phyloP scores from a whole-genome alignment of 2,113 vertebrate genomes.

The Mustela lutreola region DNA sequence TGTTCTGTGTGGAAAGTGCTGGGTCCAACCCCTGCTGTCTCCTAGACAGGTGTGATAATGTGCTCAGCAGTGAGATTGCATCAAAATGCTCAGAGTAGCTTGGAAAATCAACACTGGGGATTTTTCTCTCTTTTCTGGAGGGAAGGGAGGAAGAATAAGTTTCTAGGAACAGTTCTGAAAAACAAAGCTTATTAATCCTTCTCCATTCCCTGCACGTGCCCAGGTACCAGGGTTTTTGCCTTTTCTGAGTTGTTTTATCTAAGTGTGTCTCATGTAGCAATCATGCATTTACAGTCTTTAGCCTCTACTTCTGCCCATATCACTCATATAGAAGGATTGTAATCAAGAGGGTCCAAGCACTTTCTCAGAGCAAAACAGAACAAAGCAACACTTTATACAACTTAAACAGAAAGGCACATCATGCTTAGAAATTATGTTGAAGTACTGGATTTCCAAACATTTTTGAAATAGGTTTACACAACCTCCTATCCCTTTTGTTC shows the following conservation, averaged over 20 bases:
- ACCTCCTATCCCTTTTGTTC: background rate
- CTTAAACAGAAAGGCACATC: background rate
- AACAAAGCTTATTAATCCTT: background rate
- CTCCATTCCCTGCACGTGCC: background rate
- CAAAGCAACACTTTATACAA: background rate
- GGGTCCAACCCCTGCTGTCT: fast-evolving
- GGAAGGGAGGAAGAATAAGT: background rate
- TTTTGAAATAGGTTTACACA: background rate
- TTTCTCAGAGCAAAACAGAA: background rate
- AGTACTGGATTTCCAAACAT: background rate
- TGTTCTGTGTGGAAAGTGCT: background rate
- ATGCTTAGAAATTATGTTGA: background rate
- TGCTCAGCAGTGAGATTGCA: background rate
- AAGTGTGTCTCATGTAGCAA: background rate
- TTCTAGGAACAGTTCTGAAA: background rate
- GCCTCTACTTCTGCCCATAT: background rate
- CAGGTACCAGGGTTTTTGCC: background rate
- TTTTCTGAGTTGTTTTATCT: background rate
- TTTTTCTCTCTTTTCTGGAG: background rate
- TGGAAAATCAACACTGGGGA: background rate
- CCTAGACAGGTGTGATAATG: background rate
- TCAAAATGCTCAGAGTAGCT: background rate
- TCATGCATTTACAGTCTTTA: background rate
- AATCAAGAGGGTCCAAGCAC: background rate
- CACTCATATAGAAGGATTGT: background rate